Evolutionary conservation across 2,797 vertebrate species (phyloP).

Genomic region (Coendou prehensilis): DNA sequence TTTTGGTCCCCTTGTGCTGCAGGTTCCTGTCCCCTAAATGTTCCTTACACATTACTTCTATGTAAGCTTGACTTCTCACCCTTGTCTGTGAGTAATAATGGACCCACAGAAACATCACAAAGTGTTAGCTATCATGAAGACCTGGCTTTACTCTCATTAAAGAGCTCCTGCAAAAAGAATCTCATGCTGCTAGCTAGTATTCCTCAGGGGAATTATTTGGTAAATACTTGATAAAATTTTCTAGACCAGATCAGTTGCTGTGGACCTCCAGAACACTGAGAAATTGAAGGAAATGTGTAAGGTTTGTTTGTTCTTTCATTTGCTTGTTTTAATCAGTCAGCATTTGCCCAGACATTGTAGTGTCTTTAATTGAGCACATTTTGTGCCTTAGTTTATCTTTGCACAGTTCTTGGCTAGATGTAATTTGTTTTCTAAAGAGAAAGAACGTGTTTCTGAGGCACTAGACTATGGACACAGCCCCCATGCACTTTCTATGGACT

Average conservation of each 20-base stretch:
- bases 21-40: neutral
- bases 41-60: neutral
- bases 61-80: neutral
- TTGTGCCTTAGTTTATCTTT: conserved; percentile 76
- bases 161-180: conserved; percentile 13
- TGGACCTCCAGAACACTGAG: conserved; percentile 69
- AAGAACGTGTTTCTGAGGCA: neutral
- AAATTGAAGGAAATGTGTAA: conserved; percentile 60
- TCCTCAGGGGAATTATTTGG: conserved; percentile 69
- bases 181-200: neutral
- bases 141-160: conserved; percentile 50
- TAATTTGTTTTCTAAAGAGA: conserved; percentile 60
- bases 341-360: conserved; percentile 34
- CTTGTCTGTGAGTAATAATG: neutral
- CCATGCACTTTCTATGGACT: neutral
- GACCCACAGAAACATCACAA: conserved; percentile 17
- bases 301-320: conserved; percentile 68
- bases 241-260: conserved; percentile 59
- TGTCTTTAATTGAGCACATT: conserved; percentile 68
- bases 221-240: conserved; percentile 63
- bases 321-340: conserved; percentile 64
- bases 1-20: neutral
- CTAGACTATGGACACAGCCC: neutral
- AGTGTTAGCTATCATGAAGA: neutral
- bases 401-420: neutral